These are phyloP conservation scores for Tupaia tana DNA, from an alignment of 2,113 vertebrate genomes.

Conservation along the genomic window DNA sequence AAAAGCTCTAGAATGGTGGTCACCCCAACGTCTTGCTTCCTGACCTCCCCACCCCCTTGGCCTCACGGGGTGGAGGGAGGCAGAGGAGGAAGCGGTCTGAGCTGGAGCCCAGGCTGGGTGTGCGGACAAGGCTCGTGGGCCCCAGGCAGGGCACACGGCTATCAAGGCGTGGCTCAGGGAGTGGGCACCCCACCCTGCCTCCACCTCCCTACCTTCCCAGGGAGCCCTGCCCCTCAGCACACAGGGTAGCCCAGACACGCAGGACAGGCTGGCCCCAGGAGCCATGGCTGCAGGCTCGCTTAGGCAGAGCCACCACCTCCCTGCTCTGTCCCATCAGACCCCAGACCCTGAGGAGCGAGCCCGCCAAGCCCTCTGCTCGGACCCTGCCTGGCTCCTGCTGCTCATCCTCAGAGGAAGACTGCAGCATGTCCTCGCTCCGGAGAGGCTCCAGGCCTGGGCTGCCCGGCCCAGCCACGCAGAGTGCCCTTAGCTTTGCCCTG, in stretches of 20 bases:
- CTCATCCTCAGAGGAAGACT: no score
- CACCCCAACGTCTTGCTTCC: neutral
- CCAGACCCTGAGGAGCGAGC: fast-evolving
- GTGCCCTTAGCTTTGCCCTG: neutral
- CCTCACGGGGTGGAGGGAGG: no score
- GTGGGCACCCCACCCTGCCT: no score
- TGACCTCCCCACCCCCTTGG: no score
- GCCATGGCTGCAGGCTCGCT: fast-evolving
- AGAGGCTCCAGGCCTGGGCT: fast-evolving
- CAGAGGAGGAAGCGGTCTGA: neutral
- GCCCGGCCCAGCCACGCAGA: fast-evolving
- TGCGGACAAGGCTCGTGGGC: neutral
- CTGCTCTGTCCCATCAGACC: neutral
- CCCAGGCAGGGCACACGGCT: neutral
- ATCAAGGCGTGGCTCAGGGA: no score
- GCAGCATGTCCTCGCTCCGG: fast-evolving
- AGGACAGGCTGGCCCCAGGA: neutral
- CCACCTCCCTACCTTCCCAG: neutral
- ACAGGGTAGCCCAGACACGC: neutral
- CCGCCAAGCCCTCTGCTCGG: neutral
- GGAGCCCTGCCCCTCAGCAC: neutral
- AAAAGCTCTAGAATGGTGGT: neutral
- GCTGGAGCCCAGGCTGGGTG: no score
- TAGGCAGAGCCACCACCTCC: neutral
- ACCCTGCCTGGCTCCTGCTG: neutral